Evolutionary conservation across 1,140 invertebrate genomes (phyloP).

Genomic region (Pararge aegeria): DNA sequence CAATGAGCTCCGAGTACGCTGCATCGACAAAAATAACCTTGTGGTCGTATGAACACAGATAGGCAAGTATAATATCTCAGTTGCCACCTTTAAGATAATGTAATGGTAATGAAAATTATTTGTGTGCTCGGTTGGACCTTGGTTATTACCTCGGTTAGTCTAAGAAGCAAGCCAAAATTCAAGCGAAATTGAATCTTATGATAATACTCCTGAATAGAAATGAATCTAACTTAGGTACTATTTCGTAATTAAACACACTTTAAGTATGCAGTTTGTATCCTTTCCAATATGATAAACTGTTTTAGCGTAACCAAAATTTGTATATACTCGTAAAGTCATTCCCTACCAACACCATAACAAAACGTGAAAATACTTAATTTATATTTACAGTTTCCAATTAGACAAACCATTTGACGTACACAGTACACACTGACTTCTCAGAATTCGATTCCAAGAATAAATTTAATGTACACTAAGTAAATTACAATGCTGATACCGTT

Average conservation of each 20-base stretch:
- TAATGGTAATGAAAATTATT: not conserved
- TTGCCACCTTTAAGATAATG: not conserved
- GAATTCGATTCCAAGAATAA: not conserved
- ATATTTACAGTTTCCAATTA: not conserved
- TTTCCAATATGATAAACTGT: too few species aligned
- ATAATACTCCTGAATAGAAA: too few species aligned
- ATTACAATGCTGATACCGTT: not conserved
- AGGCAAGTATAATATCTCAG: not conserved
- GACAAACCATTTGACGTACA: not conserved
- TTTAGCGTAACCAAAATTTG: too few species aligned
- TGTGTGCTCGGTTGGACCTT: too few species aligned
- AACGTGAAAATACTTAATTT: not conserved
- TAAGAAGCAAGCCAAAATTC: too few species aligned
- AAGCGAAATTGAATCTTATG: too few species aligned
- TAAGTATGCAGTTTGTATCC: too few species aligned
- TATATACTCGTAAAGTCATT: not conserved
- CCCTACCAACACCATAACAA: not conserved
- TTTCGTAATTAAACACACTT: too few species aligned
- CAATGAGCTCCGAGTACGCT: not conserved
- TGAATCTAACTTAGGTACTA: too few species aligned
- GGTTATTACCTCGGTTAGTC: too few species aligned
- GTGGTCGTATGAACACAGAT: not conserved
- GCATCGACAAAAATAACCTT: constrained; percentile 2
- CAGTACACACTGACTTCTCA: too few species aligned
- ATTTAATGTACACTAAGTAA: not conserved